phyloP scores from a whole-genome alignment of 2,113 vertebrate species.

The Serilophus lunatus region DNA sequence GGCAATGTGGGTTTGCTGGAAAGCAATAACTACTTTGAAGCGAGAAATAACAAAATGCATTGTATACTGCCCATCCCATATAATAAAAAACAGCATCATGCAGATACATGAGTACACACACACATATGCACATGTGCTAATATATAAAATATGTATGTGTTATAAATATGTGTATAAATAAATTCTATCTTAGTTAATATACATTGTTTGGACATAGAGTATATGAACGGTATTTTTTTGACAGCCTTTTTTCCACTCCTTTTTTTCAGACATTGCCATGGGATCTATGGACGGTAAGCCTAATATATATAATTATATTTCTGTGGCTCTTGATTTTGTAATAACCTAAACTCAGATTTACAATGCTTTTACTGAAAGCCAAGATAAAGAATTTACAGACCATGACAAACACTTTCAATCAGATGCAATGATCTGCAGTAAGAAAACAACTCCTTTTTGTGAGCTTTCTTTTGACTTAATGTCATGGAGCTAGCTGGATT shows the following conservation, averaged over 20 bases:
- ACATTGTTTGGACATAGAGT: background rate
- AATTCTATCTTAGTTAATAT: background rate
- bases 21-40: background rate
- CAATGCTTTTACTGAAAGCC: background rate
- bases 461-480: background rate
- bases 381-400: background rate
- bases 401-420: background rate
- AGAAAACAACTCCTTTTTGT: background rate
- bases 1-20: background rate
- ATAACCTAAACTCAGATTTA: background rate
- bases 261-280: slow-evolving; percentile 89
- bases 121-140: fast-evolving
- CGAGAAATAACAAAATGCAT: background rate
- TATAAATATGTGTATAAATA: background rate
- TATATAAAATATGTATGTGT: background rate
- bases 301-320: background rate
- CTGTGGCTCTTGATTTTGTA: background rate
- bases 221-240: slow-evolving; percentile 14
- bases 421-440: background rate
- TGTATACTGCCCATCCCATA: background rate
- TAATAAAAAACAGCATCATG: background rate
- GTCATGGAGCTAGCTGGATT: background rate
- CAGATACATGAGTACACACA: background rate
- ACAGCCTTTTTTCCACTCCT: background rate
- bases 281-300: slow-evolving; percentile 95